phyloP scores from a whole-genome alignment of 2,888 invertebrate genomes.

The Scrobipalpa atriplicella region DNA sequence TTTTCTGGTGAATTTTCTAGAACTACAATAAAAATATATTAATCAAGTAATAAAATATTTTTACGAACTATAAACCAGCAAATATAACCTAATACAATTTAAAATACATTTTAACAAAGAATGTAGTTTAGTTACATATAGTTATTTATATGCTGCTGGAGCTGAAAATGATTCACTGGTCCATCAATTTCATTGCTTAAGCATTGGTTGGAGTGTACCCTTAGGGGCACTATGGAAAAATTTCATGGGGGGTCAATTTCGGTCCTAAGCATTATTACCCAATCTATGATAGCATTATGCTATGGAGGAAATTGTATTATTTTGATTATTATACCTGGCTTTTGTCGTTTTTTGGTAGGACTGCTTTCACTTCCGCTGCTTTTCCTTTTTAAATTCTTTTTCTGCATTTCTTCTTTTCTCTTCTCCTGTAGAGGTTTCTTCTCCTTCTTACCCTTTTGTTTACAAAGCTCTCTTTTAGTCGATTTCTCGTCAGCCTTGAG shows the following conservation, averaged over 20 bases:
- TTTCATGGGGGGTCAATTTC: no score
- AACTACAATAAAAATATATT: not conserved
- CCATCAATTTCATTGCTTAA: no score
- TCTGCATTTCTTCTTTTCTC: conserved; percentile 53
- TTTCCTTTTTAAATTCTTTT: conserved; percentile 63
- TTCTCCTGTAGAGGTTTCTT: conserved; percentile 51
- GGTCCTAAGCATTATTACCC: no score
- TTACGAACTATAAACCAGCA: not conserved
- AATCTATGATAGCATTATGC: not conserved
- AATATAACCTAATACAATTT: not conserved
- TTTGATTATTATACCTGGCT: conserved; percentile 50
- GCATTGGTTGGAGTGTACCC: no score
- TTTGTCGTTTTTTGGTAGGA: conserved; percentile 27
- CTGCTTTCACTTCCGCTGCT: conserved; percentile 53
- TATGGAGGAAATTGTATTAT: not conserved
- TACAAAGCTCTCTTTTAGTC: conserved; percentile 38
- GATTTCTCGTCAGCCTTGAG: conserved; percentile 59
- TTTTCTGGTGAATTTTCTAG: conserved; percentile 38
- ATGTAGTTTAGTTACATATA: no score
- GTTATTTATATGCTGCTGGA: no score
- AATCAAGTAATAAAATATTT: not conserved
- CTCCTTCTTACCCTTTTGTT: conserved; percentile 52
- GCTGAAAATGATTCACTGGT: no score
- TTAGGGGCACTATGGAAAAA: no score
- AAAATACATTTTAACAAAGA: no score